phyloP scores from a whole-genome alignment of 2,113 vertebrate species.

The Tachysurus vachellii region DNA sequence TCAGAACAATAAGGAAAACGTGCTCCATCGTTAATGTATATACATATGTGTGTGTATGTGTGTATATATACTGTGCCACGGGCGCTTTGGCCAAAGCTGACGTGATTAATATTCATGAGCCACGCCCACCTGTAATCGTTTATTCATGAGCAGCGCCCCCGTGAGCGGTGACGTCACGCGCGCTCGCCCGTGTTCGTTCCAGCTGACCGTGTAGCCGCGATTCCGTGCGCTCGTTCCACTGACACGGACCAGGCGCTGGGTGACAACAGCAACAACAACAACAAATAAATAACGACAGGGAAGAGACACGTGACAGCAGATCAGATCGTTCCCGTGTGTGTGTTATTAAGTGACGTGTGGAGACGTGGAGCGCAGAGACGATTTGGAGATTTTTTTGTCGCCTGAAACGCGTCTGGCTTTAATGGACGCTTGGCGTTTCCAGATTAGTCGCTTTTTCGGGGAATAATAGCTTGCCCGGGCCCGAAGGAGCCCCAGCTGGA shows the following conservation, averaged over 20 bases:
- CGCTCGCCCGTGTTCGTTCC: slow-evolving; percentile 79
- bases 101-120: slow-evolving; percentile 58
- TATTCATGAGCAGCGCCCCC: slow-evolving; percentile 56
- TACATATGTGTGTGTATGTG: too few relatives aligned
- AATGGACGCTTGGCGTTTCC: slow-evolving; percentile 55
- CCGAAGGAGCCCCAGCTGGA: slow-evolving; percentile 42
- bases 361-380: not conserved
- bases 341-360: not conserved
- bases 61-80: too few relatives aligned
- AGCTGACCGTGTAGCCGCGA: slow-evolving; percentile 69
- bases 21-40: too few relatives aligned
- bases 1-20: too few relatives aligned
- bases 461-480: slow-evolving; percentile 46
- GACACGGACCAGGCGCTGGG: slow-evolving; percentile 39
- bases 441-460: slow-evolving; percentile 50
- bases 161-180: slow-evolving; percentile 76
- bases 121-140: slow-evolving; percentile 57
- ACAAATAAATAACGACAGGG: slow-evolving; percentile 41
- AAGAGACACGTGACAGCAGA: slow-evolving; percentile 1
- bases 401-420: slow-evolving; percentile 25
- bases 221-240: slow-evolving; percentile 45
- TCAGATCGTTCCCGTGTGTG: not conserved
- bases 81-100: not conserved
- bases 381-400: not conserved
- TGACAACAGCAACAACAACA: slow-evolving; percentile 42